Evolutionary conservation across 2,888 invertebrate species (phyloP).

Genomic region (Rhagonycha fulva): DNA sequence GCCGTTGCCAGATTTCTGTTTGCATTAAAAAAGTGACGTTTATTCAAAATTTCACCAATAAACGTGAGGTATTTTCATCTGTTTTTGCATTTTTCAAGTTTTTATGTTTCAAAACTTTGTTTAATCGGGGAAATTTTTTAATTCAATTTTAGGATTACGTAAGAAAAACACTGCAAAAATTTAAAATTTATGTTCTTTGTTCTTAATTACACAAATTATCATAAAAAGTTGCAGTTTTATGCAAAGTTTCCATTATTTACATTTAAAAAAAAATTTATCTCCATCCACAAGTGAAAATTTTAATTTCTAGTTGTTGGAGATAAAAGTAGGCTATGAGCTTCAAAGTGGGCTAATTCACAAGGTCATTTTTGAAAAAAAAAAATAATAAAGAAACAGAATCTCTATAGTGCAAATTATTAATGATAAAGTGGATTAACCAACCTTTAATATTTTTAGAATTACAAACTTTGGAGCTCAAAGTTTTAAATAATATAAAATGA

Average conservation of each 20-base stretch:
- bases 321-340: too few species aligned
- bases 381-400: too few species aligned
- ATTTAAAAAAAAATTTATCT: neutral
- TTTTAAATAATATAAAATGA: too few species aligned
- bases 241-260: neutral
- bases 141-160: neutral
- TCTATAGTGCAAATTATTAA: too few species aligned
- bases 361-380: too few species aligned
- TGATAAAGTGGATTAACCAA: too few species aligned
- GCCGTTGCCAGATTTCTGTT: neutral
- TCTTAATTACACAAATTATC: neutral
- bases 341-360: too few species aligned
- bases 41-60: neutral
- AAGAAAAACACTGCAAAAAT: neutral
- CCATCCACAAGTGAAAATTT: too few species aligned
- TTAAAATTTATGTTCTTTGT: neutral
- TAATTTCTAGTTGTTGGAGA: too few species aligned
- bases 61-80: too few species aligned
- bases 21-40: neutral
- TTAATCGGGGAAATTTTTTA: neutral
- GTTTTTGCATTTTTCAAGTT: neutral
- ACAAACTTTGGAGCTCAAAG: too few species aligned
- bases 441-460: too few species aligned
- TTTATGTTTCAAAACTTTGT: neutral
- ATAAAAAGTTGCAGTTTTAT: neutral